Conservation (phyloP, 2,113 vertebrate genomes). For the Penelope pileata region DNA sequence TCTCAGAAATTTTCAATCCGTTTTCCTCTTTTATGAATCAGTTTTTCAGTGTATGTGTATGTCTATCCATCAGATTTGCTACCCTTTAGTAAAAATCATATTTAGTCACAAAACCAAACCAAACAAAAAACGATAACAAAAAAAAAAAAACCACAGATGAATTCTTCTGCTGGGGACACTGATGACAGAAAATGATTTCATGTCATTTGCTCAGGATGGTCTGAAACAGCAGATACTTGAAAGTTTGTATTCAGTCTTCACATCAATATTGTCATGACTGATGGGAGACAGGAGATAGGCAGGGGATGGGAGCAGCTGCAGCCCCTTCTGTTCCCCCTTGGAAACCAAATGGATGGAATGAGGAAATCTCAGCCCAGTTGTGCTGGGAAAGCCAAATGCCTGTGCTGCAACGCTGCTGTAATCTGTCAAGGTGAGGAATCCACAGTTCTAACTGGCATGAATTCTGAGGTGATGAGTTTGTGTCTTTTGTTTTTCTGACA, state of each 20-base stretch:
- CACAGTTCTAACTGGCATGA: slow-evolving; percentile 3
- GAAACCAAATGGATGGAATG: slow-evolving; percentile 38
- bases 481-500: background rate
- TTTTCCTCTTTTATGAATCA: background rate
- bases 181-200: background rate
- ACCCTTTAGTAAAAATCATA: background rate
- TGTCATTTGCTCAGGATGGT: background rate
- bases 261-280: background rate
- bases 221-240: slow-evolving; percentile 28
- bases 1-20: background rate
- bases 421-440: slow-evolving; percentile 19
- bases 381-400: slow-evolving; percentile 39
- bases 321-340: slow-evolving; percentile 42
- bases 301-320: slow-evolving; percentile 37
- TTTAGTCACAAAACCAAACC: background rate
- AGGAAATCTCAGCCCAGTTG: slow-evolving; percentile 34
- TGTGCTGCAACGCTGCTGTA: slow-evolving; percentile 25
- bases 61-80: background rate
- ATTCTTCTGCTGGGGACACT: background rate
- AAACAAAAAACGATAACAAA: background rate
- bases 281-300: background rate
- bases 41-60: background rate
- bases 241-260: slow-evolving; percentile 35
- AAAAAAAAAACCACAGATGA: background rate
- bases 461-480: background rate